Base-by-base conservation (phyloP, 1,140 invertebrate genomes). In the Potamilus streckersoni region DNA sequence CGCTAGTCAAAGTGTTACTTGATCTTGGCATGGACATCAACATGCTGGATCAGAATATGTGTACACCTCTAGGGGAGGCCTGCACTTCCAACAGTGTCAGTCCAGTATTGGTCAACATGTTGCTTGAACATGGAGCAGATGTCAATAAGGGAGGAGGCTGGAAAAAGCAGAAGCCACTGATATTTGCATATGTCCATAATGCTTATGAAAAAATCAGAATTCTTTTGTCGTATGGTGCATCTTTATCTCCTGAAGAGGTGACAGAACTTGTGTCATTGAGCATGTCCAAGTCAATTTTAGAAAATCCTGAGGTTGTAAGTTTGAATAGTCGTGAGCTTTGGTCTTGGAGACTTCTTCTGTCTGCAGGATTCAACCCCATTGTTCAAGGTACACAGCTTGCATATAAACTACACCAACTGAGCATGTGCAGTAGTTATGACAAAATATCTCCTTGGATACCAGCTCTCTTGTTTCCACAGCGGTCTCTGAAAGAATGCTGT, bases 161-260 rank as follows among this genome's bases (percentile, higher is more conserved):
- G 82, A 84, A 81, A 63, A 85, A 83, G 62, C 85, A 85, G 71
- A 87, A 87, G 67, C 86, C 86, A 16, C 63, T 87, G 0, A 86
- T 86, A 58, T 85, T 85, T 64, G 85, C 86, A 11, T 87, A 84
- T 81, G 86, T 84, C 23, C 84, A 87, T 67, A 87, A 87, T 71
- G 83, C 86, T 56, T 84, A 86, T 27, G 83, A 87, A 55, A 87
- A 87, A 81, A 84, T 87, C 38, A 76, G 79, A 67, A 78, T 86
- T 16, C 73, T 87, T 17, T 71, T 87, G 38, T 87, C 86, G 2
- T 86, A 85, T 67, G 85, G 86, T 73, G 86, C 86, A 12, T 75
- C 72, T 20, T 65, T 87, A 5, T 84, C 83, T 13, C 71, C 73
- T 23, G 85, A 84, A 56, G 86, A 86, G 76, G 85, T 87, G 82